Conservation (phyloP, 2,113 vertebrate genomes). For the Pampusana beccarii region DNA sequence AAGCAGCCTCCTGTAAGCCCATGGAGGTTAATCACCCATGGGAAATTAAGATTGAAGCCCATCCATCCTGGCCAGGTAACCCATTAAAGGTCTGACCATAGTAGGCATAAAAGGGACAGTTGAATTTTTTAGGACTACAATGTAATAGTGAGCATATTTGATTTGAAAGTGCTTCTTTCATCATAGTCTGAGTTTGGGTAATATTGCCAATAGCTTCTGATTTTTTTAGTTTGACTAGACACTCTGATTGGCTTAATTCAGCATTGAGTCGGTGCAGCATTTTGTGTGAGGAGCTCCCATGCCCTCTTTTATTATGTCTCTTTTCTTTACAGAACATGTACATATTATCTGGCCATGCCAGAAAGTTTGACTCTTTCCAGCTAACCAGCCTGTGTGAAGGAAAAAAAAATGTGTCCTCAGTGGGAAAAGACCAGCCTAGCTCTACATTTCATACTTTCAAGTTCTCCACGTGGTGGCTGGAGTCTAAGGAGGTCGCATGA, state of each 20-base stretch:
- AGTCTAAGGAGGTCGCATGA: neutral
- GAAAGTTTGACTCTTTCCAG: neutral
- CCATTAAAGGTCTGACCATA: neutral
- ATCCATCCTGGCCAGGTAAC: neutral
- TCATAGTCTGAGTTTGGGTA: neutral
- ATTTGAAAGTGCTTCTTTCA: neutral
- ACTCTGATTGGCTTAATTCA: neutral
- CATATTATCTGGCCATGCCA: neutral
- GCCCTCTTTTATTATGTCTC: neutral
- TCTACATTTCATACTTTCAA: neutral
- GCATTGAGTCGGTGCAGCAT: rapidly evolving
- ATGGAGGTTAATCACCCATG: rapidly evolving
- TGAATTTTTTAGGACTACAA: neutral
- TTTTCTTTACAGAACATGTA: neutral
- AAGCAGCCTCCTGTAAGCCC: neutral
- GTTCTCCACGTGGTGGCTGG: neutral
- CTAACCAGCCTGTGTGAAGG: neutral
- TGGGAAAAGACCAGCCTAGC: neutral
- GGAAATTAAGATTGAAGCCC: neutral
- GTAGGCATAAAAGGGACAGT: rapidly evolving
- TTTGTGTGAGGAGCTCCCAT: neutral
- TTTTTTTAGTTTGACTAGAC: neutral
- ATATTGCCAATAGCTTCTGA: neutral
- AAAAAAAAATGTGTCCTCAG: neutral
- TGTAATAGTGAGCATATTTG: no score